Evolutionary conservation across 2,797 vertebrate species (phyloP), one percentile per base, ranked within the genome.

Genomic region (Squalus acanthias): DNA sequence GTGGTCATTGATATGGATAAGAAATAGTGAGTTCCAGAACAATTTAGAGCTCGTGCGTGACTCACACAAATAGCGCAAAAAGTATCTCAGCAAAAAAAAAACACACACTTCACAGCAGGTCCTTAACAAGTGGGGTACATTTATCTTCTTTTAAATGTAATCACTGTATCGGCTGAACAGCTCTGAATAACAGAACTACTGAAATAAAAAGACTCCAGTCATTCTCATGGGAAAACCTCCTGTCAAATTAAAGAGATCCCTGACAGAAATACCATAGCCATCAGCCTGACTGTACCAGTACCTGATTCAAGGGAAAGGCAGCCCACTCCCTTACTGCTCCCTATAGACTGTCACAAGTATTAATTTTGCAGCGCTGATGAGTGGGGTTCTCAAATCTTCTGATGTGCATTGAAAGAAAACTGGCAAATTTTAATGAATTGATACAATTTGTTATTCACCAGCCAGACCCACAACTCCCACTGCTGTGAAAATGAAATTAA

Each of bases 191-290:
- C 65, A 0, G 79, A 69, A 72, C 96, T 96, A 97, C 96, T 96
- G 97, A 97, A 96, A 96, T 96, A 96, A 96, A 72, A 97, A 97
- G 93, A 96, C 96, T 97, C 94, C 92, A 89, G 3, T 95, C 96
- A 97, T 96, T 96, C 96, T 97, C 96, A 53, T 92, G 24, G 0
- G 96, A 96, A 96, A 96, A 57, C 92, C 95, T 88, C 96, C 95
- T 53, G 96, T 97, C 95, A 96, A 74, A 97, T 96, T 96, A 96
- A 96, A 95, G 63, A 96, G 87, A 96, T 9, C 8, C n/a, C 91
- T 93, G 91, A 93, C 91, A 93, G 63, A 93, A 93, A 93, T 93
- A 69, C 91, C 91, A 69, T 69, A 67, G 33, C 91, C 91, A 69
- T 93, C 91, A 93, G 69, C 17, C 20, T 93, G 63, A 93, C 91